Conservation (phyloP, 2,888 invertebrate genomes). For the Odontocerum albicorne region DNA sequence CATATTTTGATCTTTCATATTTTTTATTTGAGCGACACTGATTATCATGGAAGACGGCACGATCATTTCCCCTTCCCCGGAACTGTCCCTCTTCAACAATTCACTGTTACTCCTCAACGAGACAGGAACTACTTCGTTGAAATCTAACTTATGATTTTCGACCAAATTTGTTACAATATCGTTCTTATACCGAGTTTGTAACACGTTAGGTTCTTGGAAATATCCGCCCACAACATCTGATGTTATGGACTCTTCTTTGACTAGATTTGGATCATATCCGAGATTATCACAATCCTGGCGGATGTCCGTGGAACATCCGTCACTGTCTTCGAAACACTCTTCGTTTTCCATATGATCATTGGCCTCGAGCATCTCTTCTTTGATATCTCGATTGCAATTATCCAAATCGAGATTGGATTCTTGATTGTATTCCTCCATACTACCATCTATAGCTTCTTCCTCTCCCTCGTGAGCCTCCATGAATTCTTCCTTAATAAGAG, state of each 20-base stretch:
- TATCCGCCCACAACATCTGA: too few relatives aligned
- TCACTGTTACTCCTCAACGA: constrained; percentile 20
- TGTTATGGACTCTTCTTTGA: constrained; percentile 12
- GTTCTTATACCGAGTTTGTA: too few relatives aligned
- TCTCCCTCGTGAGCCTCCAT: background rate
- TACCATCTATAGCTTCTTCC: background rate
- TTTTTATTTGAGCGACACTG: constrained; percentile 4
- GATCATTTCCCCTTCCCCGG: constrained; percentile 17
- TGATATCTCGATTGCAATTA: background rate
- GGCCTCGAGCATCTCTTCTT: background rate
- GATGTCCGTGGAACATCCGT: background rate
- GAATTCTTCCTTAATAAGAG: constrained; percentile 4
- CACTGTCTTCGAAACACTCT: background rate
- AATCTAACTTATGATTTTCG: background rate
- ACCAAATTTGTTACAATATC: background rate
- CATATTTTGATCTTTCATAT: constrained; percentile 2
- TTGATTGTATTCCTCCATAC: background rate
- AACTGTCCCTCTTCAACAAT: constrained; percentile 14
- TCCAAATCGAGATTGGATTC: background rate
- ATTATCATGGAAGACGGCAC: constrained; percentile 13
- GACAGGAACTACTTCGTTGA: constrained; percentile 14
- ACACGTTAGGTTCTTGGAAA: too few relatives aligned
- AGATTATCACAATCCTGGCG: too few relatives aligned
- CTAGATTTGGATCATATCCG: constrained; percentile 1
- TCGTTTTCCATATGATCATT: background rate